A percentile compares a stretch with the other conserved stretches of the same genome.
Conservation (phyloP, 2,797 vertebrate species). For the Naso thynnoides region DNA sequence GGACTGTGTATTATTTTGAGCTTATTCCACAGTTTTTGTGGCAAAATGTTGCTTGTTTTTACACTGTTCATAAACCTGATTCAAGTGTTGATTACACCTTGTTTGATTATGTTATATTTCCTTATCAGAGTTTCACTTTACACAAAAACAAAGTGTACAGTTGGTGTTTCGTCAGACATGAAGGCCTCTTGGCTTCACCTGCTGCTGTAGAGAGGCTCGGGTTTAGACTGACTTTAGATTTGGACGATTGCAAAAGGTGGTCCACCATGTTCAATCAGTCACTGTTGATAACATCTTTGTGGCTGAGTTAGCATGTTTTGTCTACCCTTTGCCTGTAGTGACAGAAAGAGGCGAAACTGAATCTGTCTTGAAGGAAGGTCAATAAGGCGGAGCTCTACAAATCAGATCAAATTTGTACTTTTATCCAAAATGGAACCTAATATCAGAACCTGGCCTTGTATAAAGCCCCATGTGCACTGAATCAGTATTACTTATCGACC, state of each 20-base stretch:
- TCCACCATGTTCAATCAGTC: no score
- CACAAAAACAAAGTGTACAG: conserved; percentile 12
- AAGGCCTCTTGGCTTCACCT: not conserved
- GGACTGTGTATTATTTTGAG: conserved; percentile 46
- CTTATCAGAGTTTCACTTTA: conserved; percentile 25
- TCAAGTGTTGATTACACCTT: conserved; percentile 16
- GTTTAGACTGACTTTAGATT: not conserved
- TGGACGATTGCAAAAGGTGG: no score
- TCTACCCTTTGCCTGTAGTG: no score
- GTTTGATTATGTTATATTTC: conserved; percentile 40
- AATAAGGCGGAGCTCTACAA: no score
- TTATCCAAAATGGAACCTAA: no score
- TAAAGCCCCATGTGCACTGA: no score
- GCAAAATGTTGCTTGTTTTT: conserved; percentile 53
- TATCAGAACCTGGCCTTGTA: no score
- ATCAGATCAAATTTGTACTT: no score
- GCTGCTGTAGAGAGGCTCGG: conserved; percentile 1
- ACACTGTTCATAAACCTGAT: conserved; percentile 14
- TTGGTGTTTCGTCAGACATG: not conserved
- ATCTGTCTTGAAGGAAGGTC: no score
- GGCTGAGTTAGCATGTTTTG: no score
- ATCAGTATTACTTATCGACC: no score
- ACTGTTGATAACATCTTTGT: no score
- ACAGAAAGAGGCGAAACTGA: not conserved
- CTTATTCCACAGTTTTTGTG: conserved; percentile 35